Percentiles rank a stretch among this genome's conserved stretches.
Evolutionary conservation across 2,888 invertebrate species (phyloP).

Genomic region (Apodemia duryi): DNA sequence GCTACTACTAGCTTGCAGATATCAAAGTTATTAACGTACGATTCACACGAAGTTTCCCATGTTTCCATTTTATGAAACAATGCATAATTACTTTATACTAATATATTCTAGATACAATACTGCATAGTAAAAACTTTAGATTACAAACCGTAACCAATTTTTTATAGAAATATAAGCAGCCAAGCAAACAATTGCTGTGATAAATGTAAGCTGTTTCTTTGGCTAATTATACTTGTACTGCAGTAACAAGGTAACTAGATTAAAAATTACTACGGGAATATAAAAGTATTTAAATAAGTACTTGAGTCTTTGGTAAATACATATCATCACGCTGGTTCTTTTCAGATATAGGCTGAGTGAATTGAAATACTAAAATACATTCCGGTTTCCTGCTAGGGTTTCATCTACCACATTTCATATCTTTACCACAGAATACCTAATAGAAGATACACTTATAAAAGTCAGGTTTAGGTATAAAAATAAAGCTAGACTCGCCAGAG

Average conservation of each 20-base stretch:
- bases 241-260: background rate
- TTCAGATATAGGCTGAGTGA: too few species aligned
- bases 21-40: slow-evolving; percentile 7
- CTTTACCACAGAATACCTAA: too few species aligned
- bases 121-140: slow-evolving; percentile 5
- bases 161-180: background rate
- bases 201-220: background rate
- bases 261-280: background rate
- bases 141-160: slow-evolving; percentile 6
- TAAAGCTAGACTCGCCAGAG: too few species aligned
- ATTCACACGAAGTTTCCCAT: slow-evolving; percentile 22
- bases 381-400: too few species aligned
- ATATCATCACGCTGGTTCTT: too few species aligned
- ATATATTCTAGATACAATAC: slow-evolving; percentile 2
- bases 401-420: too few species aligned
- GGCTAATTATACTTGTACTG: background rate
- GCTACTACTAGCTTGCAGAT: background rate
- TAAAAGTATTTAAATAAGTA: too few species aligned
- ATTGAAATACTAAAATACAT: too few species aligned
- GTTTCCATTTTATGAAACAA: slow-evolving; percentile 11
- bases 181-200: slow-evolving; percentile 1
- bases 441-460: too few species aligned
- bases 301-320: too few species aligned
- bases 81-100: slow-evolving; percentile 2
- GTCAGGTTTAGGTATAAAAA: too few species aligned